Evolutionary conservation across 2,113 vertebrate species (phyloP), one percentile per base, ranked within the genome.

Genomic region (Corythoichthys haematopterus): DNA sequence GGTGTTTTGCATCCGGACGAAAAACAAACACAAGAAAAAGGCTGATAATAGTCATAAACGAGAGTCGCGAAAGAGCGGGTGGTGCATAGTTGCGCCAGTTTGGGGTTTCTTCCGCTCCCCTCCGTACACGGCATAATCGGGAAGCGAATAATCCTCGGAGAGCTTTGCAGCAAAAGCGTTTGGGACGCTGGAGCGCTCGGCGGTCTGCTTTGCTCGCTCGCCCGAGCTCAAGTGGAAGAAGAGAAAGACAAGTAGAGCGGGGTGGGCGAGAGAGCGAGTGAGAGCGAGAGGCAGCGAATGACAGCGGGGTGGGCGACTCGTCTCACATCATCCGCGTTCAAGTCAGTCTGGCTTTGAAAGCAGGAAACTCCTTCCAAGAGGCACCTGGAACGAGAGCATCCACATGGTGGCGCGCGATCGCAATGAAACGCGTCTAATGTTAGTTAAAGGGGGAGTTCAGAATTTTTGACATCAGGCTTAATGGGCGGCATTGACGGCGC

Each of bases 341-440:
- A n/a, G 52, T 55, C 20, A 28, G n/a, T 33, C 8, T 3, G 52
- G 52, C 55, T 57, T 35, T 12, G 40, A 43, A 43, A 43, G 11
- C 10, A 13, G 53, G 53, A 56, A 35, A 28, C 51, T 53, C 51
- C 33, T 56, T 56, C 33, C 1, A 28, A 13, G 52, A 55, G 33
- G 12, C 55, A 36, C 33, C 12, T 57, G 55, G 2, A 2, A 51
- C 62, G 11, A 1, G 15, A 71, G 65, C 56, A 1, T 71, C 90
- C 91, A 90, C 88, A 82, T 90, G 91, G 87, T 81, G 90, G 90
- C 71, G 88, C 84, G 82, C 71, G 64, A 82, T 80, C 84, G 80
- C 83, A 81, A 46, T 38, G 10, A 20, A 61, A 11, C 38, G n/a
- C 2, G 13, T 57, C 14, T 14, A 12, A 50, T 43, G 40, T 43